A percentile compares a stretch with the other conserved stretches of the same genome.
These are phyloP conservation scores for Lutraria lutraria DNA, from an alignment of 2,888 invertebrate species.

Conservation along the genomic window DNA sequence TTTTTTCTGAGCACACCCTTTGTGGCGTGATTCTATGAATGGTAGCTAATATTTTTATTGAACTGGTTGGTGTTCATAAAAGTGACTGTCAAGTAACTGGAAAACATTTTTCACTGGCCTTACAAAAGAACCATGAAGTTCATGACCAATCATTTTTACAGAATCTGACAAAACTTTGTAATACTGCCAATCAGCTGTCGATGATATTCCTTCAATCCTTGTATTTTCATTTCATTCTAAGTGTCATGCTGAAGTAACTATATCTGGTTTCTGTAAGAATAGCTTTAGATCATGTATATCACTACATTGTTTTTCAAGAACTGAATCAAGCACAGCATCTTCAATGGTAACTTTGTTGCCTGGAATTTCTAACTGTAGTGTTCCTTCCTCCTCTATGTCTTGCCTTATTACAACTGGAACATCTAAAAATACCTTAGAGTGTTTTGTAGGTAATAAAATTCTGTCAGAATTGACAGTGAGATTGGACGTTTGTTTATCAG, in stretches of 20 bases:
- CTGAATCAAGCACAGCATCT: constrained; percentile 70
- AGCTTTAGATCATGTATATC: constrained; percentile 72
- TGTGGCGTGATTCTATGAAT: too few species aligned
- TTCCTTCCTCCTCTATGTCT: constrained; percentile 77
- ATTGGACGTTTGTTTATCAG: background rate
- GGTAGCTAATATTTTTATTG: too few species aligned
- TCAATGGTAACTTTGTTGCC: constrained; percentile 76
- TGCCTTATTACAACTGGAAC: constrained; percentile 73
- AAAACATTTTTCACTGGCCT: too few species aligned
- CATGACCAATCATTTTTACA: too few species aligned
- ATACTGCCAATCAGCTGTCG: too few species aligned
- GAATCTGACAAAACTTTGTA: too few species aligned
- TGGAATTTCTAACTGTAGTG: constrained; percentile 76
- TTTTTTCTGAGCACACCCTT: too few species aligned
- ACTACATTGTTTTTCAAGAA: constrained; percentile 72
- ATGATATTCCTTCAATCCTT: background rate
- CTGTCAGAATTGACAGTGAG: background rate
- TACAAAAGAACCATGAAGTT: too few species aligned
- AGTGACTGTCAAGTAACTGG: too few species aligned
- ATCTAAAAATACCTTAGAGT: constrained; percentile 54
- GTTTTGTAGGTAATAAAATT: background rate
- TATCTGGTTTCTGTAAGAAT: constrained; percentile 31
- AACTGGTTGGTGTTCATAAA: too few species aligned
- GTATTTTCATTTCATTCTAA: background rate
- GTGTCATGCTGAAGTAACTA: background rate